These are phyloP conservation scores for Oreochromis aureus DNA, from an alignment of 2,113 vertebrate species.

Conservation along the genomic window DNA sequence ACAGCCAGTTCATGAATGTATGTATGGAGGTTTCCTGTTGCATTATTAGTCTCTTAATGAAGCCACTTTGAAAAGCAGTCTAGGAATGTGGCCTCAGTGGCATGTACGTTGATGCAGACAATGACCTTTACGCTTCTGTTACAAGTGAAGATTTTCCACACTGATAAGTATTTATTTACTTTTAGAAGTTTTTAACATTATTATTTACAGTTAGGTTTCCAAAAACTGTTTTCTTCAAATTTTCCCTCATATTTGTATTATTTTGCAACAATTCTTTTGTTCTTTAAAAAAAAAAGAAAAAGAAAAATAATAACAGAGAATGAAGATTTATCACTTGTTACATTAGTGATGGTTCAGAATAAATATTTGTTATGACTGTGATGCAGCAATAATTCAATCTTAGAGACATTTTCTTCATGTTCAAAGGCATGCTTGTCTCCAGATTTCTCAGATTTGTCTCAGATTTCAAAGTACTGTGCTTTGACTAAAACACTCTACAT, in stretches of 20 bases:
- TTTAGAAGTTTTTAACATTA: background rate
- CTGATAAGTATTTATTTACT: background rate
- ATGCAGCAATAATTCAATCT: background rate
- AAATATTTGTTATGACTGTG: background rate
- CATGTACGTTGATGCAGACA: background rate
- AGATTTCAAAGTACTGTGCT: background rate
- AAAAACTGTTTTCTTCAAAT: background rate
- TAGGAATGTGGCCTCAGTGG: background rate
- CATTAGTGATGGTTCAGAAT: background rate
- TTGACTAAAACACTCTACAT: background rate
- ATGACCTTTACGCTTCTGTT: background rate
- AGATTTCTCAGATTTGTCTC: background rate
- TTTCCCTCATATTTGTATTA: background rate
- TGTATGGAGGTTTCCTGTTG: background rate
- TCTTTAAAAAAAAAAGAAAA: background rate
- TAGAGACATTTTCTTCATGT: background rate
- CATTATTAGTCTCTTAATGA: background rate
- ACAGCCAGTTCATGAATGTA: background rate
- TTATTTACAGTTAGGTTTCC: background rate
- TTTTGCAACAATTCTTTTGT: background rate
- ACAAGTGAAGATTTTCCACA: background rate
- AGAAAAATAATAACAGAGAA: background rate
- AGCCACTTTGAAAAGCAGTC: background rate
- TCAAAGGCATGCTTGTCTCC: background rate
- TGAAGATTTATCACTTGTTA: background rate